Conservation (phyloP, 2,797 vertebrate species). For the Sebastiscus tertius region DNA sequence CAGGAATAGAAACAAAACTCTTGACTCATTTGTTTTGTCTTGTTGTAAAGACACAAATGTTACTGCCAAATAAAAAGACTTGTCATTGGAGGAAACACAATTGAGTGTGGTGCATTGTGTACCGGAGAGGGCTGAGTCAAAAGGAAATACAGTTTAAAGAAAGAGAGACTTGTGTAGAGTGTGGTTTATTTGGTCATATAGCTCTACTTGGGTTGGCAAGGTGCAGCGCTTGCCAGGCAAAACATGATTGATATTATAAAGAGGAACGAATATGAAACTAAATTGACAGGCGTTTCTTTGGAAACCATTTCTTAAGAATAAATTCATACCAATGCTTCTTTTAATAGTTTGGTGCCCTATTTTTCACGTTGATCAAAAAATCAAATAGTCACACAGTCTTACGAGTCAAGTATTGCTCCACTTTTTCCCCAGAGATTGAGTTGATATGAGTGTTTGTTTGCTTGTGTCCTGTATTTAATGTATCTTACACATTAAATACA, state of each 20-base stretch:
- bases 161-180: conserved; percentile 5
- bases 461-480: not conserved
- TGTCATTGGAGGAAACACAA: not conserved
- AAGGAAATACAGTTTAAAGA: conserved; percentile 22
- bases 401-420: not conserved
- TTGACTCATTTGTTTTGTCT: not conserved
- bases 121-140: conserved; percentile 14
- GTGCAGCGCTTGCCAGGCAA: not conserved
- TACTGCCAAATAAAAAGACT: not conserved
- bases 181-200: conserved; percentile 42
- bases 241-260: not conserved
- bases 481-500: not conserved
- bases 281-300: not conserved
- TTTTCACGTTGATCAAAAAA: not conserved
- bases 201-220: conserved; percentile 10
- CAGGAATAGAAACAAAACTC: not conserved
- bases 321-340: not conserved
- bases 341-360: not conserved
- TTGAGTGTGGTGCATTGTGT: conserved; percentile 2
- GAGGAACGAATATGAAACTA: not conserved
- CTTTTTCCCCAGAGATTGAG: not conserved
- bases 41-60: not conserved
- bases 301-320: not conserved
- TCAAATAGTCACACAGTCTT: not conserved
- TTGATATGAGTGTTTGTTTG: not conserved